These are phyloP conservation scores for Synergus umbraculus DNA, from an alignment of 2,888 invertebrate species.

Conservation along the genomic window DNA sequence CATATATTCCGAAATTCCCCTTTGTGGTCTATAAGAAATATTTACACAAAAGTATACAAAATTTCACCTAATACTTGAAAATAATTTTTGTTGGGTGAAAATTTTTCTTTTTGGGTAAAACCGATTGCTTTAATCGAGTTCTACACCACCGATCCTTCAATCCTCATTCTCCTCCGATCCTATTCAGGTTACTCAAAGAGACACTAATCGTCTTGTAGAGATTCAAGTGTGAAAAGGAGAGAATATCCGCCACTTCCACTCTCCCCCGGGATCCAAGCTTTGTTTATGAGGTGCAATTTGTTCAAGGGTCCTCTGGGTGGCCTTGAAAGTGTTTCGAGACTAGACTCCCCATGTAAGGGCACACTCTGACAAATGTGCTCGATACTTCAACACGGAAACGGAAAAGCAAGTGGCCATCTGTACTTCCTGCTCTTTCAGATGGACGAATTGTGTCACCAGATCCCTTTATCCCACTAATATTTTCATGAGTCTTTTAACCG, in stretches of 20 bases:
- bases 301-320: constrained; percentile 54
- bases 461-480: constrained; percentile 21
- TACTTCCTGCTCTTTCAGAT: constrained; percentile 23
- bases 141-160: neutral
- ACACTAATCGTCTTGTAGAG: constrained; percentile 22
- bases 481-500: constrained; percentile 10
- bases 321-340: constrained; percentile 34
- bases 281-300: constrained; percentile 61
- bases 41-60: too few relatives aligned
- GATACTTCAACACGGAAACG: constrained; percentile 42
- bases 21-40: too few relatives aligned
- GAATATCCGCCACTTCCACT: constrained; percentile 33
- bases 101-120: too few relatives aligned
- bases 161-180: neutral
- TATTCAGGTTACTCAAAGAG: constrained; percentile 14
- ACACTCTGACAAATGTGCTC: constrained; percentile 41
- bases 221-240: constrained; percentile 14
- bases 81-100: too few relatives aligned
- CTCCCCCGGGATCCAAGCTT: constrained; percentile 49
- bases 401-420: constrained; percentile 42
- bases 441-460: constrained; percentile 23
- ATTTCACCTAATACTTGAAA: too few relatives aligned
- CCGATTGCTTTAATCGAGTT: neutral
- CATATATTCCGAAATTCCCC: too few relatives aligned
- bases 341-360: constrained; percentile 10